phyloP scores from a whole-genome alignment of 2,888 invertebrate genomes.

The Melanophora roralis region DNA sequence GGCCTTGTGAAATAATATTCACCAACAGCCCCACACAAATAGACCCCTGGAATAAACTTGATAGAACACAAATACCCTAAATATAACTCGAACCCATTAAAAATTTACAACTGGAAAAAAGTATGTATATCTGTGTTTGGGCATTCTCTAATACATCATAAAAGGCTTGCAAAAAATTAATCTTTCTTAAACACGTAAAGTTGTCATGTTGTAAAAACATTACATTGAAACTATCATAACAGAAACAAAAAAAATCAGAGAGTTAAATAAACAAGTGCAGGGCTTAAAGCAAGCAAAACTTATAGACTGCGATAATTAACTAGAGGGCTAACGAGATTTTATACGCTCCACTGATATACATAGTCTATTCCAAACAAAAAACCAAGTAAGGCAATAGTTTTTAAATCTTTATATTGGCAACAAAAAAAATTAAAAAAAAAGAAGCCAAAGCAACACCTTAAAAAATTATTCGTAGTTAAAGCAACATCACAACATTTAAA shows the following conservation, averaged over 20 bases:
- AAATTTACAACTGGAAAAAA: too few species aligned
- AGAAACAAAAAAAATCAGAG: conserved; percentile 11
- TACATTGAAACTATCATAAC: conserved; percentile 25
- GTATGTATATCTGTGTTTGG: neutral
- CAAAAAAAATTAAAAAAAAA: too few species aligned
- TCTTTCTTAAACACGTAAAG: conserved; percentile 55
- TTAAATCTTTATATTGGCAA: conserved; percentile 32
- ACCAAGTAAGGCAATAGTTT: conserved; percentile 17
- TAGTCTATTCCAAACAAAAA: conserved; percentile 19
- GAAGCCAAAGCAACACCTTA: neutral
- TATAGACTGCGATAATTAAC: conserved; percentile 14
- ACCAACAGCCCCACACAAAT: too few species aligned
- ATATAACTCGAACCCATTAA: too few species aligned
- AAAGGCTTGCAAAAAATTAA: conserved; percentile 35
- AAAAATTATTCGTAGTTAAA: neutral
- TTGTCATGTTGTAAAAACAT: conserved; percentile 47
- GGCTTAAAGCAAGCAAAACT: conserved; percentile 21
- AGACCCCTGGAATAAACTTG: too few species aligned
- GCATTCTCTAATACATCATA: conserved; percentile 15
- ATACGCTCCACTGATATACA: conserved; percentile 52
- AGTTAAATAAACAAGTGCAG: conserved; percentile 26
- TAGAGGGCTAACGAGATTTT: conserved; percentile 59
- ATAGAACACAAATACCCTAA: too few species aligned
- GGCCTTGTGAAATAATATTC: too few species aligned
- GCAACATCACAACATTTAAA: neutral